Evolutionary conservation across 2,113 vertebrate species (phyloP), one percentile per base, ranked within the genome.

Genomic region (Notothenia coriiceps): DNA sequence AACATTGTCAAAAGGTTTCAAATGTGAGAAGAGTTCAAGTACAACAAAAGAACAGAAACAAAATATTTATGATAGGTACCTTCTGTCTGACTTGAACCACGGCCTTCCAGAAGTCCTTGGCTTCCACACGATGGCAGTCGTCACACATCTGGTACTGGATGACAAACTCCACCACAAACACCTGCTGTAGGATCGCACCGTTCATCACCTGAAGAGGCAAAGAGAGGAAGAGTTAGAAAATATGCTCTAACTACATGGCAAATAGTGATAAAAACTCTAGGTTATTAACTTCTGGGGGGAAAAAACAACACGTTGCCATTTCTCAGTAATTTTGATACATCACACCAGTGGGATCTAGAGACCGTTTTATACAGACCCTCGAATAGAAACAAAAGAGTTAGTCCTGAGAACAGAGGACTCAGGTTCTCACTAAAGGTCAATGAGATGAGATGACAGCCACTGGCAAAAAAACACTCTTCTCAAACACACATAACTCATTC

Each of bases 101-200:
- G 2, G 97, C 96, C 70, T 99, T 99, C 98, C 98, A 99, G 92
- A 97, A 99, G 92, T 99, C 98, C 74, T 99, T 99, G 52, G 98
- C 98, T 92, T 99, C 98, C 52, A 99, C 96, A 68, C 98, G 96
- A 17, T 99, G 98, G 86, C 98, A 99, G 89, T 98, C 98, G 55
- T 97, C 97, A 85, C 98, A 99, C 98, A 99, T 99, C 65, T 99
- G 98, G 25, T 93, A 88, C 88, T 96, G 96, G 65, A 99, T 79
- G 69, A 96, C 83, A 66, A 96, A 99, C 82, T 99, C 98, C 10
- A 99, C 96, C 80, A 99, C 96, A 89, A 99, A 99, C 29, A 98
- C 95, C 85, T 99, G 98, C 93, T 99, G 98, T 75, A 99, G 95
- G 85, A 99, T 97, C 4, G 97, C 97, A 6, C 98, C 98, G 25